These are phyloP conservation scores for Melitaea athalia DNA, from an alignment of 2,888 invertebrate genomes.

Conservation along the genomic window DNA sequence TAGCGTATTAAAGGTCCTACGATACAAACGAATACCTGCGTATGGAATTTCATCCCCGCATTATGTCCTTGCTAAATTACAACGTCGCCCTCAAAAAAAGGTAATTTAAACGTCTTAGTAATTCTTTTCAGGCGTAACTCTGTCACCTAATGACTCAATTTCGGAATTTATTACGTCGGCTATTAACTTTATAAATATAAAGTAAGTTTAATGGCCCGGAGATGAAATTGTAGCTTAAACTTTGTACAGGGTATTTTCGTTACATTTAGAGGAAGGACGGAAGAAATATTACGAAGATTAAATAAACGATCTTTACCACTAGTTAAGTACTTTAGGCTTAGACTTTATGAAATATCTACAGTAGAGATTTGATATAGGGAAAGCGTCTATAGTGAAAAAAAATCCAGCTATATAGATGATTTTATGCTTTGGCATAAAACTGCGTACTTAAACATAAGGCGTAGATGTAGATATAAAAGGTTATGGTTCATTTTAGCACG, in stretches of 20 bases:
- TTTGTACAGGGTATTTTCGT: neutral
- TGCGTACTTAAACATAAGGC: too few species aligned
- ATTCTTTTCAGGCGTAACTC: constrained; percentile 18
- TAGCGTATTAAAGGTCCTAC: too few species aligned
- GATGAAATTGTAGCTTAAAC: neutral
- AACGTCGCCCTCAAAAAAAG: constrained; percentile 17
- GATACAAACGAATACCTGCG: neutral
- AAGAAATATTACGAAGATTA: too few species aligned
- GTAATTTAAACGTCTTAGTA: constrained; percentile 21
- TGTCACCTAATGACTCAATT: constrained; percentile 26
- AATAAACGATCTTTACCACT: too few species aligned
- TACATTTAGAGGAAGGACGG: neutral
- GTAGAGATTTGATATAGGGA: too few species aligned
- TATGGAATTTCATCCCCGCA: neutral
- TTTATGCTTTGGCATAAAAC: too few species aligned
- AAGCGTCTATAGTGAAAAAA: too few species aligned
- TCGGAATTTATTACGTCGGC: constrained; percentile 18
- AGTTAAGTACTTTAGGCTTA: too few species aligned
- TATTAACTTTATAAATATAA: constrained; percentile 23
- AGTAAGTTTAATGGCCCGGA: neutral
- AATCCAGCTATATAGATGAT: too few species aligned
- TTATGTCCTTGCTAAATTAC: constrained; percentile 22
- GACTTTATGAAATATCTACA: too few species aligned
- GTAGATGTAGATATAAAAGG: too few species aligned
- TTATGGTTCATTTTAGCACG: too few species aligned